These are phyloP conservation scores for Melanotaenia parkinsoni DNA, from an alignment of 2,797 vertebrate genomes.

Conservation along the genomic window DNA sequence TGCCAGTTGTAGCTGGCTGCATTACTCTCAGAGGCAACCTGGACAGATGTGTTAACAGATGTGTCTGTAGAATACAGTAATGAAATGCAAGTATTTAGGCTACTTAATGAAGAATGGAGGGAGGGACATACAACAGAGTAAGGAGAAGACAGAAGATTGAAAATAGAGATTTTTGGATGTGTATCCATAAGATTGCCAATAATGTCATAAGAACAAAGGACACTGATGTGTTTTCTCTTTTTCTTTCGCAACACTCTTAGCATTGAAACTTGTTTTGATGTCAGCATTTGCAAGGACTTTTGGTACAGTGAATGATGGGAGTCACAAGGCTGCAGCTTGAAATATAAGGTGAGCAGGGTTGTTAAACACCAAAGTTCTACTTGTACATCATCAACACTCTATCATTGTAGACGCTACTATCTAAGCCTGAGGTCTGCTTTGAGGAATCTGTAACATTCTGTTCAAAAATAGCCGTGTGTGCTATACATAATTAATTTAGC, in stretches of 20 bases:
- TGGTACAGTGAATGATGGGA: slow-evolving; percentile 6
- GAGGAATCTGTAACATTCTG: no score
- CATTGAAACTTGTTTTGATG: slow-evolving; percentile 33
- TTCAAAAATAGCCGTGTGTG: no score
- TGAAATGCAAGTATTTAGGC: background rate
- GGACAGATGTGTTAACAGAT: slow-evolving; percentile 41
- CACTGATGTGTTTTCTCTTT: background rate
- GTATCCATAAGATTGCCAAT: no score
- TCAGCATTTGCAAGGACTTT: slow-evolving; percentile 20
- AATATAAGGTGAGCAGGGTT: slow-evolving; percentile 2
- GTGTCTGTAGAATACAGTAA: background rate
- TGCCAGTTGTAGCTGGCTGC: slow-evolving; percentile 19
- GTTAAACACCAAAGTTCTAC: slow-evolving; percentile 3
- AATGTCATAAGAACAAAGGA: background rate
- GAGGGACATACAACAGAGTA: background rate
- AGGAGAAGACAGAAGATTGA: background rate
- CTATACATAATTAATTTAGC: no score
- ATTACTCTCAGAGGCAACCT: slow-evolving; percentile 7
- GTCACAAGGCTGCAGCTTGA: slow-evolving; percentile 16
- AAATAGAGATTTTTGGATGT: no score
- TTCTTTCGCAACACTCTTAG: slow-evolving; percentile 1
- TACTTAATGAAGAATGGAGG: background rate
- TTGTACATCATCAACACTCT: slow-evolving; percentile 3
- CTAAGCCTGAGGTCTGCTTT: background rate
- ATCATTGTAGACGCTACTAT: background rate